Evolutionary conservation across 2,113 vertebrate genomes (phyloP).

Genomic region (Paradoxurus hermaphroditus): DNA sequence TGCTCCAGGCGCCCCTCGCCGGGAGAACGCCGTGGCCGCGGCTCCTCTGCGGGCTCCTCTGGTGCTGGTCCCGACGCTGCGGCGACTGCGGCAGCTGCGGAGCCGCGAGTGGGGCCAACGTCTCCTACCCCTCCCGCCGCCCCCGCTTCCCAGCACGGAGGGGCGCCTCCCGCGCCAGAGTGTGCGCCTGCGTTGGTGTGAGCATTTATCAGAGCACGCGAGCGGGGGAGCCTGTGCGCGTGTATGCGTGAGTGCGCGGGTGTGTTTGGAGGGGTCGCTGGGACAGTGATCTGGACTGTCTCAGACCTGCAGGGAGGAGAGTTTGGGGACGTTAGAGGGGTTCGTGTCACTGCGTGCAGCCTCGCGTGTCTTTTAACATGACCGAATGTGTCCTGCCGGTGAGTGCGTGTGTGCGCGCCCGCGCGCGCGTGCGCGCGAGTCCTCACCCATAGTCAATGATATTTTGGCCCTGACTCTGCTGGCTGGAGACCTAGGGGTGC

Average conservation of each 20-base stretch:
- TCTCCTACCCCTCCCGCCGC: slow-evolving; percentile 49
- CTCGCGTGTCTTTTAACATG: background rate
- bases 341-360: background rate
- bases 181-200: slow-evolving; percentile 53
- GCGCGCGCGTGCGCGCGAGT: background rate
- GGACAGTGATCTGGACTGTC: background rate
- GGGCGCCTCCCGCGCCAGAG: slow-evolving; percentile 29
- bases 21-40: background rate
- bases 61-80: slow-evolving; percentile 16
- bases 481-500: background rate
- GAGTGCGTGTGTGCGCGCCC: rapidly evolving
- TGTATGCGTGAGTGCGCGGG: background rate
- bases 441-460: background rate
- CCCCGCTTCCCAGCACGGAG: slow-evolving; percentile 53
- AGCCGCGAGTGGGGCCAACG: background rate
- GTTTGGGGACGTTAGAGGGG: too few relatives aligned
- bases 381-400: background rate
- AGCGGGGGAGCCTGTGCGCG: background rate
- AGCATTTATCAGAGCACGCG: background rate
- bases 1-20: background rate
- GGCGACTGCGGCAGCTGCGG: slow-evolving; percentile 53
- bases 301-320: background rate
- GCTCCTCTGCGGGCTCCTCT: background rate
- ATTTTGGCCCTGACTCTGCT: background rate
- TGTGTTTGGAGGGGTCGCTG: background rate